These are phyloP conservation scores for Hartigia nigra DNA, from an alignment of 2,888 invertebrate genomes.

Conservation along the genomic window DNA sequence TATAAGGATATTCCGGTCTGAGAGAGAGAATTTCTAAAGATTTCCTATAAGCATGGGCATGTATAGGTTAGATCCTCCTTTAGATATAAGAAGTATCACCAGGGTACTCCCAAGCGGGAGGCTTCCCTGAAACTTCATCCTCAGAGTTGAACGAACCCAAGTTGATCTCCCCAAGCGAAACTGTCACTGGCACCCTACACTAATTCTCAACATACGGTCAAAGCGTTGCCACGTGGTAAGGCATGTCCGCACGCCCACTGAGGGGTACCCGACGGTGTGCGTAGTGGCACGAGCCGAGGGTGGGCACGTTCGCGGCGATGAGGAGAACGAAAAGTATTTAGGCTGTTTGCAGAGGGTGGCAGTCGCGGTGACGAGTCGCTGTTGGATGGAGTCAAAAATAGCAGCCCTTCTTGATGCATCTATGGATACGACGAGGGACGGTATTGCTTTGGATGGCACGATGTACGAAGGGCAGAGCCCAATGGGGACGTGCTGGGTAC, in stretches of 20 bases:
- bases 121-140: neutral
- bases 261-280: slow-evolving; percentile 12
- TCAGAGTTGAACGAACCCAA: slow-evolving; percentile 44
- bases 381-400: slow-evolving; percentile 49
- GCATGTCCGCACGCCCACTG: neutral
- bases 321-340: slow-evolving; percentile 16
- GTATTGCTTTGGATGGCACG: neutral
- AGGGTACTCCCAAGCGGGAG: neutral
- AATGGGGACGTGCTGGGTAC: slow-evolving; percentile 14
- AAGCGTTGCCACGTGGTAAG: neutral
- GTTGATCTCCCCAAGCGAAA: slow-evolving; percentile 5
- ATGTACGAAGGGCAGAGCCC: slow-evolving; percentile 9
- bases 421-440: slow-evolving; percentile 17
- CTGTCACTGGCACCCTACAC: slow-evolving; percentile 20
- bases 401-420: slow-evolving; percentile 27
- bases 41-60: neutral
- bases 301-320: slow-evolving; percentile 20
- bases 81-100: neutral
- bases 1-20: neutral
- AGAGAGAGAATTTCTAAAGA: neutral
- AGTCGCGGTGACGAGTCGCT: slow-evolving; percentile 35
- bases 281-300: slow-evolving; percentile 28
- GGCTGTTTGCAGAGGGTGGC: slow-evolving; percentile 46
- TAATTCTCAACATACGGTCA: slow-evolving; percentile 28
- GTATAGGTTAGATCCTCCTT: neutral